Evolutionary conservation across 2,888 invertebrate genomes (phyloP).

Genomic region (Rhagophthalmus giganteus): DNA sequence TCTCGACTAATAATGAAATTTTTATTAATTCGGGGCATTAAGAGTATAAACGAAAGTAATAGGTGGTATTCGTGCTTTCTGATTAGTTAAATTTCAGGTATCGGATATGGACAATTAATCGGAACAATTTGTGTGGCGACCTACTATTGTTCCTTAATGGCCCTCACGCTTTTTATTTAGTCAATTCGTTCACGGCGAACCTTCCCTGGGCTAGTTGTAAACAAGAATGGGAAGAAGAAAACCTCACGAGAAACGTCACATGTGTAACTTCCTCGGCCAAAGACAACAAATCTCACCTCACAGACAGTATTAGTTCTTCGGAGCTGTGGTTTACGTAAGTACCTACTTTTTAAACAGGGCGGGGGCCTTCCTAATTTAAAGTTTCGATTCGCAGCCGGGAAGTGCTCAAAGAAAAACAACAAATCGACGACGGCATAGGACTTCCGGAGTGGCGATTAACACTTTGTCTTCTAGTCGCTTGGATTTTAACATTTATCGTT

Average conservation of each 20-base stretch:
- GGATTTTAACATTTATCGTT: constrained; percentile 70
- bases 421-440: constrained; percentile 56
- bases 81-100: constrained; percentile 62
- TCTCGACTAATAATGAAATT: too few relatives aligned
- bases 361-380: background rate
- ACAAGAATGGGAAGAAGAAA: constrained; percentile 56
- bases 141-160: constrained; percentile 78
- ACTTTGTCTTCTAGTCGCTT: constrained; percentile 67
- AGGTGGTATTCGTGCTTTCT: too few relatives aligned
- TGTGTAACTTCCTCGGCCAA: constrained; percentile 19
- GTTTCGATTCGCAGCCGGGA: constrained; percentile 57
- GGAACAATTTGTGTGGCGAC: constrained; percentile 68
- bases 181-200: constrained; percentile 68
- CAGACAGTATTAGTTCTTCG: constrained; percentile 16
- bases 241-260: constrained; percentile 15
- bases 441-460: constrained; percentile 71
- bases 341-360: background rate
- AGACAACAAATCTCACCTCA: background rate
- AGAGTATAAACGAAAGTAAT: too few relatives aligned
- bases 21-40: too few relatives aligned
- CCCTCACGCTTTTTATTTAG: constrained; percentile 74
- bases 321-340: constrained; percentile 28
- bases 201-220: constrained; percentile 75
- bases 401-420: constrained; percentile 58
- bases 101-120: constrained; percentile 69